These are phyloP conservation scores for Lasioglossum morio DNA, from an alignment of 2,888 invertebrate species.

Conservation along the genomic window DNA sequence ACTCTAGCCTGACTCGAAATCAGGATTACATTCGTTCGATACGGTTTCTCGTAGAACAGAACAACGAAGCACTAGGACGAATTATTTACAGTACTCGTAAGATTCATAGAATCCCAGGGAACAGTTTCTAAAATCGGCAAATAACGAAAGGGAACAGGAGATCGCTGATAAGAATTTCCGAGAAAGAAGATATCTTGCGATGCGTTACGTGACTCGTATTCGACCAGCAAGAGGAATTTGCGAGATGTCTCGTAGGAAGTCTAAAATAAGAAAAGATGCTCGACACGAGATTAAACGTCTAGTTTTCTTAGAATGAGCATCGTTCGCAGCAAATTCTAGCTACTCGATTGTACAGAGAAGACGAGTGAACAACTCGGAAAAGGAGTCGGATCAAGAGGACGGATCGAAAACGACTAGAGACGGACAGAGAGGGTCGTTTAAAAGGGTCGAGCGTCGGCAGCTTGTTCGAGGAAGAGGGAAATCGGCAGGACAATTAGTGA, in stretches of 20 bases:
- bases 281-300: background rate
- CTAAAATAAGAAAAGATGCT: background rate
- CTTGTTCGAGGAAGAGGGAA: background rate
- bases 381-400: background rate
- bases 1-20: background rate
- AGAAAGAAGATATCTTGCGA: background rate
- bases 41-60: background rate
- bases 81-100: background rate
- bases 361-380: background rate
- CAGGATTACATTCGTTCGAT: background rate
- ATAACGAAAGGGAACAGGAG: slow-evolving; percentile 3
- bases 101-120: background rate
- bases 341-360: background rate
- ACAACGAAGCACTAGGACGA: background rate
- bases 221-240: background rate
- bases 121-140: background rate
- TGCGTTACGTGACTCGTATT: background rate
- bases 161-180: background rate
- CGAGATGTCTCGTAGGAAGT: background rate
- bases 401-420: background rate
- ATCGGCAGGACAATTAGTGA: slow-evolving; percentile 33
- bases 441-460: background rate
- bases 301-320: background rate
- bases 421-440: background rate
- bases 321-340: background rate